These are phyloP conservation scores for Coecobrya sp. DNA, from an alignment of 2,888 invertebrate genomes.

Conservation along the genomic window DNA sequence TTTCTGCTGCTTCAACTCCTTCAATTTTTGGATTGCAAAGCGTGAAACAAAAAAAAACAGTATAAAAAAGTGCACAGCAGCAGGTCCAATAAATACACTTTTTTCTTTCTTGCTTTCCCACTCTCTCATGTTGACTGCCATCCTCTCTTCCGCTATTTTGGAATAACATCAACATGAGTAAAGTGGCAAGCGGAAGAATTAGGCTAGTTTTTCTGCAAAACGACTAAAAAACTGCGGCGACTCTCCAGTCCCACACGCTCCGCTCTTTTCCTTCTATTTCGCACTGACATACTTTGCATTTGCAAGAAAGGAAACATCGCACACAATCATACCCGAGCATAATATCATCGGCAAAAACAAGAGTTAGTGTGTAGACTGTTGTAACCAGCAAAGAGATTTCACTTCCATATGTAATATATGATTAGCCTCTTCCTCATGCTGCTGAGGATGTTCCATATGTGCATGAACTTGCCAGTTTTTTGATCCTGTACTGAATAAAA, in stretches of 20 bases:
- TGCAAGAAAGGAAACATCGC: background rate
- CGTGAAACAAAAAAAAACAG: constrained; percentile 5
- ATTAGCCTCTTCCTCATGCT: background rate
- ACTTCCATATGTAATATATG: constrained; percentile 22
- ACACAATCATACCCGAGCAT: too few species aligned
- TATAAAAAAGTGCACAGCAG: constrained; percentile 41
- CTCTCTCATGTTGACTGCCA: background rate
- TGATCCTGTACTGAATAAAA: background rate
- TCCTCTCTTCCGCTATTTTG: background rate
- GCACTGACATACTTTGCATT: constrained; percentile 31
- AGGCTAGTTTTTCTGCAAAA: constrained; percentile 58
- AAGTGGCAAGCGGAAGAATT: constrained; percentile 24
- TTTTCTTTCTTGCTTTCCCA: constrained; percentile 4
- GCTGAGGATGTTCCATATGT: background rate
- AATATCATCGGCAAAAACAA: background rate
- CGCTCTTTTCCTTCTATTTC: background rate
- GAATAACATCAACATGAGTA: constrained; percentile 28
- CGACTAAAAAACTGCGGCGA: constrained; percentile 32
- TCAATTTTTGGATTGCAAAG: constrained; percentile 29
- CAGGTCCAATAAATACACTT: background rate
- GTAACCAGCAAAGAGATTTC: background rate
- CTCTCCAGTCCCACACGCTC: background rate
- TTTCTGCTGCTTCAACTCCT: background rate
- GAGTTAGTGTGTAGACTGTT: background rate
- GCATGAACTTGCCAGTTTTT: background rate